These are phyloP conservation scores for Sarcophaga peregrina DNA, from an alignment of 1,140 invertebrate species.

Conservation along the genomic window DNA sequence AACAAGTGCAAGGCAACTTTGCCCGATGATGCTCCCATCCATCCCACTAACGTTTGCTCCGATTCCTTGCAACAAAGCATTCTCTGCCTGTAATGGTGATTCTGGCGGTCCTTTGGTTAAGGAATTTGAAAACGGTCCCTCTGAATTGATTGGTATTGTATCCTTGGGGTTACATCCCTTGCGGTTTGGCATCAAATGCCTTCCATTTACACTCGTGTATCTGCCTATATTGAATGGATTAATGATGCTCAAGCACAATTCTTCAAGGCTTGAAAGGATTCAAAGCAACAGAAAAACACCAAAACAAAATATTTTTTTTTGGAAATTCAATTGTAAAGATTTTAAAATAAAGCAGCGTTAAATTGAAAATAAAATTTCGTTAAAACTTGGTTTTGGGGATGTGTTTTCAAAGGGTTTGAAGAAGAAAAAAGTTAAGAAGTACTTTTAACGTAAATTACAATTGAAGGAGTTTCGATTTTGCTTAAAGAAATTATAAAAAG, in stretches of 20 bases:
- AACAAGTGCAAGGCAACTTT: constrained; percentile 48
- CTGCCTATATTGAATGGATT: constrained; percentile 69
- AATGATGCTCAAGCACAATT: constrained; percentile 51
- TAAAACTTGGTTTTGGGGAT: neutral
- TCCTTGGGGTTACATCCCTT: constrained; percentile 82
- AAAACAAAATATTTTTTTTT: too few species aligned
- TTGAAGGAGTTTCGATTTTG: too few species aligned
- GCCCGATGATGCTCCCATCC: constrained; percentile 59
- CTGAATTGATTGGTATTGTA: constrained; percentile 73
- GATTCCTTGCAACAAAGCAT: constrained; percentile 70
- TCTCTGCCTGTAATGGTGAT: constrained; percentile 75
- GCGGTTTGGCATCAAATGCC: constrained; percentile 73
- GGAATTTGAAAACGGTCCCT: constrained; percentile 50
- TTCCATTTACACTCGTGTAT: constrained; percentile 78
- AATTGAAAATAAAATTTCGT: neutral
- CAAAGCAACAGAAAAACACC: too few species aligned
- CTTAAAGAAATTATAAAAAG: too few species aligned
- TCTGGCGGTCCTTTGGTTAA: constrained; percentile 76
- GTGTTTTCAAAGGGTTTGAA: neutral
- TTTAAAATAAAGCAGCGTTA: too few species aligned
- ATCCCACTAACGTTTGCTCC: constrained; percentile 71
- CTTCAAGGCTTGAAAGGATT: constrained; percentile 46
- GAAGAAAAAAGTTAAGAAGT: too few species aligned
- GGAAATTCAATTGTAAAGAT: too few species aligned
- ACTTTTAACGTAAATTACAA: too few species aligned